Evolutionary conservation across 2,888 invertebrate genomes (phyloP).

Genomic region (Pterostichus madidus): DNA sequence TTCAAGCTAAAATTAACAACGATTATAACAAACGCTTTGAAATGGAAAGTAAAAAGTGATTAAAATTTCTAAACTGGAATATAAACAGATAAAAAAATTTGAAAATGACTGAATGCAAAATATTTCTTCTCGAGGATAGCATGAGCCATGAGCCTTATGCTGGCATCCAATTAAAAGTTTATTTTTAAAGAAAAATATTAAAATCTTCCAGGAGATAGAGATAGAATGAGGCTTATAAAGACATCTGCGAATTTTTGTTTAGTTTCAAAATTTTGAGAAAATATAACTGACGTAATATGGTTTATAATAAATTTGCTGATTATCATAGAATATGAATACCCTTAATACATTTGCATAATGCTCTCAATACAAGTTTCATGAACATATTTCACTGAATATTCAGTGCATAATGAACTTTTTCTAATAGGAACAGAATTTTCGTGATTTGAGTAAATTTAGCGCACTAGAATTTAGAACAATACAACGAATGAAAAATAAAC

Average conservation of each 20-base stretch:
- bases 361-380: constrained; percentile 23
- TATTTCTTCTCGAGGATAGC: constrained; percentile 5
- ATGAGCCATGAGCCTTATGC: neutral
- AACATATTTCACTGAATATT: constrained; percentile 25
- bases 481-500: no score
- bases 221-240: neutral
- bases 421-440: neutral
- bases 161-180: constrained; percentile 3
- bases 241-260: neutral
- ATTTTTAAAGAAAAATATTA: constrained; percentile 8
- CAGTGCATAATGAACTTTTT: constrained; percentile 19
- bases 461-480: neutral
- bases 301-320: constrained; percentile 23
- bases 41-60: constrained; percentile 14
- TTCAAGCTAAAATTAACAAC: neutral
- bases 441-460: constrained; percentile 8
- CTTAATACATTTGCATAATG: constrained; percentile 1
- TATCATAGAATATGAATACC: constrained; percentile 37
- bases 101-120: constrained; percentile 5
- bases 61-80: neutral
- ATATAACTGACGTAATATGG: neutral
- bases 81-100: constrained; percentile 3
- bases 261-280: constrained; percentile 13
- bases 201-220: neutral
- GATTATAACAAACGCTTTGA: constrained; percentile 2